phyloP scores from a whole-genome alignment of 2,797 vertebrate genomes.

The Microchirus variegatus region DNA sequence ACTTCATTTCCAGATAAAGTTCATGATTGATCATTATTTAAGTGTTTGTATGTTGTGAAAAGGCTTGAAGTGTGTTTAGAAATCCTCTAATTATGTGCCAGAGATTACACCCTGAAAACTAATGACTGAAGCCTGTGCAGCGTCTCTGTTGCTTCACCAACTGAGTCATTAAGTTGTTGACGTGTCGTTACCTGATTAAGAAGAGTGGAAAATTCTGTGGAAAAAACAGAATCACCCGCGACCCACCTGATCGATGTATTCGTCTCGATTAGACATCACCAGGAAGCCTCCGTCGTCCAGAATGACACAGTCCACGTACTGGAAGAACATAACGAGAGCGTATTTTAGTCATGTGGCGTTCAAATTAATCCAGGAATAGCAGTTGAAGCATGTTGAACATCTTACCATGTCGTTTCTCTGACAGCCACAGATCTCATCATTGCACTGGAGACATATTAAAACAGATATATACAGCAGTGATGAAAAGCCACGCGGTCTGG shows the following conservation, averaged over 20 bases:
- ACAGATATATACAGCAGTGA: background rate
- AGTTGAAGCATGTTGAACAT: background rate
- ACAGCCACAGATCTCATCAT: slow-evolving; percentile 93
- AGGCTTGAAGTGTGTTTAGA: no score
- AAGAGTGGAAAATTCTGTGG: no score
- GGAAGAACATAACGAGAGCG: slow-evolving; percentile 37
- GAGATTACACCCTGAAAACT: no score
- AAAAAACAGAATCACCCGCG: background rate
- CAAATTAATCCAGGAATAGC: background rate
- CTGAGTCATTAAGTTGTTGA: no score
- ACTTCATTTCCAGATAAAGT: no score
- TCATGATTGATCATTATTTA: no score
- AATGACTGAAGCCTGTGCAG: no score
- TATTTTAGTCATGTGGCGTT: background rate
- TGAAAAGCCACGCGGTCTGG: background rate
- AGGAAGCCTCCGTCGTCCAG: slow-evolving; percentile 97
- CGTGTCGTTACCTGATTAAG: no score
- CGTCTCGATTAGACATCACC: slow-evolving; percentile 93
- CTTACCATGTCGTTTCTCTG: slow-evolving; percentile 88
- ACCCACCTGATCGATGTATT: slow-evolving; percentile 87
- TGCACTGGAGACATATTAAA: slow-evolving; percentile 84
- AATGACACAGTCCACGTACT: slow-evolving; percentile 94
- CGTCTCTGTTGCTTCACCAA: no score
- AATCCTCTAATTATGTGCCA: no score
- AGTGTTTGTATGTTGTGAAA: no score